These are phyloP conservation scores for Orthosia gracilis DNA, from an alignment of 2,888 invertebrate species.

Conservation along the genomic window DNA sequence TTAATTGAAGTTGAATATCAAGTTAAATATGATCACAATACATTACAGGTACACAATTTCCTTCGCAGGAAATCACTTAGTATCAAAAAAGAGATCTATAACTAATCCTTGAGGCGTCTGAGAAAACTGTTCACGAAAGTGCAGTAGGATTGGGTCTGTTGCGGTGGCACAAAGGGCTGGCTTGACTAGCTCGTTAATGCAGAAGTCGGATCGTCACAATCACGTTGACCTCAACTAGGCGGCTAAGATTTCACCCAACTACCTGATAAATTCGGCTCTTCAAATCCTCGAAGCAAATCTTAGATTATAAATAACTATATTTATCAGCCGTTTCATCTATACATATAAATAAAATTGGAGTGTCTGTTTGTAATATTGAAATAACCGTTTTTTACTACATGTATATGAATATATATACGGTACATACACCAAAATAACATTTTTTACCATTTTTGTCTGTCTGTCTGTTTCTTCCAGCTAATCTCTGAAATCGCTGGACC, in stretches of 20 bases:
- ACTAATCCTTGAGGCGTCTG: conserved; percentile 7
- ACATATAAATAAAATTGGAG: too few relatives aligned
- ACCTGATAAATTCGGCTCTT: conserved; percentile 52
- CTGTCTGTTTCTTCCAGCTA: too few relatives aligned
- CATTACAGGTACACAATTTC: neutral
- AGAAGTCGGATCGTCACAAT: conserved; percentile 67
- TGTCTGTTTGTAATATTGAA: too few relatives aligned
- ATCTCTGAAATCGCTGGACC: too few relatives aligned
- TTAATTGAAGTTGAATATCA: neutral
- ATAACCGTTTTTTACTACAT: too few relatives aligned
- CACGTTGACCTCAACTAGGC: conserved; percentile 55
- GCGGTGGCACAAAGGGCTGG: conserved; percentile 65
- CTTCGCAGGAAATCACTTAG: neutral
- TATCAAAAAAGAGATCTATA: conserved; percentile 6
- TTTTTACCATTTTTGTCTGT: too few relatives aligned
- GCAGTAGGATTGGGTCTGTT: conserved; percentile 66
- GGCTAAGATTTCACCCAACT: conserved; percentile 69
- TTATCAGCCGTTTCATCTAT: neutral
- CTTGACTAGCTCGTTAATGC: conserved; percentile 62
- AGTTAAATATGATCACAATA: conserved; percentile 8
- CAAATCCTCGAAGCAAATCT: conserved; percentile 11
- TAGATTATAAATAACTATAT: conserved; percentile 17
- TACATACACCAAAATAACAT: too few relatives aligned
- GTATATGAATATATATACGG: too few relatives aligned
- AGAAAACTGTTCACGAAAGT: conserved; percentile 59